Percentiles rank a stretch among this genome's conserved stretches.
These are phyloP conservation scores for Mongoloraphidia duomilia DNA, from an alignment of 2,888 invertebrate genomes.

Conservation along the genomic window DNA sequence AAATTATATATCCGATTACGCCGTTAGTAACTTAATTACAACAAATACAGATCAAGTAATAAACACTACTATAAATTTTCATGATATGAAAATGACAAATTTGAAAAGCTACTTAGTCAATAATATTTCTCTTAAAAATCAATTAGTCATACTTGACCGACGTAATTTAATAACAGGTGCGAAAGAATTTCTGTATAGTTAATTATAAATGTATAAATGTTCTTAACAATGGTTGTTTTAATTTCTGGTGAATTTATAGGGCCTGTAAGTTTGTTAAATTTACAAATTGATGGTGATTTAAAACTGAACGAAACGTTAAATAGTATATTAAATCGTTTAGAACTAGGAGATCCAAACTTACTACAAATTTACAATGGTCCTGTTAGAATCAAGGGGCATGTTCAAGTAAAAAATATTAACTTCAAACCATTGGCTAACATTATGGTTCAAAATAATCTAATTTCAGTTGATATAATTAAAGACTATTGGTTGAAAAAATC, in stretches of 20 bases:
- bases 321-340: not conserved
- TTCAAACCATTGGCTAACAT: slow-evolving; percentile 16
- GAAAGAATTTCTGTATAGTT: not conserved
- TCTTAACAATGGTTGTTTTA: not conserved
- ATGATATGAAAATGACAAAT: slow-evolving; percentile 13
- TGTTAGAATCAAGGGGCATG: slow-evolving; percentile 24
- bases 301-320: slow-evolving; percentile 16
- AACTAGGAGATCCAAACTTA: slow-evolving; percentile 19
- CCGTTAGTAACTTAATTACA: slow-evolving; percentile 6
- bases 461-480: slow-evolving; percentile 13
- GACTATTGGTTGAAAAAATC: slow-evolving; percentile 25
- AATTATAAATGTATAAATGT: slow-evolving; percentile 1
- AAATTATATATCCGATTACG: slow-evolving; percentile 1
- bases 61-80: slow-evolving; percentile 5
- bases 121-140: slow-evolving; percentile 17
- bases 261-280: slow-evolving; percentile 20
- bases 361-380: slow-evolving; percentile 24
- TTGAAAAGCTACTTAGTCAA: slow-evolving; percentile 14
- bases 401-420: slow-evolving; percentile 20
- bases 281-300: slow-evolving; percentile 19
- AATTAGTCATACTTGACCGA: slow-evolving; percentile 15
- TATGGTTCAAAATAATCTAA: slow-evolving; percentile 18
- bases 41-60: slow-evolving; percentile 7
- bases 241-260: slow-evolving; percentile 15
- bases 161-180: slow-evolving; percentile 16